These are phyloP conservation scores for Hestina assimilis DNA, from an alignment of 1,140 invertebrate genomes.

Conservation along the genomic window DNA sequence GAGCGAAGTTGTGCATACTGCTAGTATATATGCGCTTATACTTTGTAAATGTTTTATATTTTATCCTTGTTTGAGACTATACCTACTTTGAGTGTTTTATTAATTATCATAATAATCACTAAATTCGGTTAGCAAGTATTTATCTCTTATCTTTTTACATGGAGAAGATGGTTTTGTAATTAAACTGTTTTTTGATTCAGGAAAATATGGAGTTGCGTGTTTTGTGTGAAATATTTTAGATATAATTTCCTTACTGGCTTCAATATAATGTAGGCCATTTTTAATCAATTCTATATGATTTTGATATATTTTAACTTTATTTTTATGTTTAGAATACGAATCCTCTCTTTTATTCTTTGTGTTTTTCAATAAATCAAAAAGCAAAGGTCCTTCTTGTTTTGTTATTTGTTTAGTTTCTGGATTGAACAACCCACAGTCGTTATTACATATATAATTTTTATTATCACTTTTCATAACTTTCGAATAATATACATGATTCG, in stretches of 20 bases:
- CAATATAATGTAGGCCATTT: constrained; percentile 2
- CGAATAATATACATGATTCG: constrained; percentile 49
- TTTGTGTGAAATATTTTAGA: too few relatives aligned
- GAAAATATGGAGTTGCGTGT: too few relatives aligned
- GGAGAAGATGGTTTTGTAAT: neutral
- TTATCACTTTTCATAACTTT: constrained; percentile 42
- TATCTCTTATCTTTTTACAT: constrained; percentile 2
- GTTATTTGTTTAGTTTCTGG: constrained; percentile 21
- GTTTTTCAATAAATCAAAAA: constrained; percentile 30
- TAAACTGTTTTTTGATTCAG: neutral
- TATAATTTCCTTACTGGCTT: neutral
- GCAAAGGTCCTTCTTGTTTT: constrained; percentile 24
- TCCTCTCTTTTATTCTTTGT: constrained; percentile 25
- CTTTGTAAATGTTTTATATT: too few relatives aligned
- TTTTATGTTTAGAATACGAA: neutral
- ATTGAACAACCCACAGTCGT: constrained; percentile 36
- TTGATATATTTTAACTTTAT: neutral
- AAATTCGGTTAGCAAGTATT: neutral
- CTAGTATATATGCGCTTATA: too few relatives aligned
- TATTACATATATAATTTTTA: constrained; percentile 36
- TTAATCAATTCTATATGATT: neutral
- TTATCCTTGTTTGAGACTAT: too few relatives aligned
- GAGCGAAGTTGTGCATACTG: too few relatives aligned
- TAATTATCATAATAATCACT: constrained; percentile 1
- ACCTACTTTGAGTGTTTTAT: too few relatives aligned